Evolutionary conservation across 2,888 invertebrate genomes (phyloP).

Genomic region (Fragum whitleyi): DNA sequence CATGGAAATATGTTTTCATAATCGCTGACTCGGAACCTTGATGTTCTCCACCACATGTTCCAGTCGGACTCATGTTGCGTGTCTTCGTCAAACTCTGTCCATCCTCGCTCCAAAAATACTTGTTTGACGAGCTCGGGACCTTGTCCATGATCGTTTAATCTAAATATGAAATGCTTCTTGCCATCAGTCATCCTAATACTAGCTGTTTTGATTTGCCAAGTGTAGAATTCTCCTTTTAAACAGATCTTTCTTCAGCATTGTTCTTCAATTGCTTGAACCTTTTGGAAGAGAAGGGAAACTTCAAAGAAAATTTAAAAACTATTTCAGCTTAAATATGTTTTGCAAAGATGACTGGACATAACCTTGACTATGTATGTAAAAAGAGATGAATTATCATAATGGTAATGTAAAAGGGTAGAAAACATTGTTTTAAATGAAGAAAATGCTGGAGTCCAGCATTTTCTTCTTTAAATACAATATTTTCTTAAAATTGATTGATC

Average conservation of each 20-base stretch:
- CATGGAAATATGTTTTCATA: constrained; percentile 79
- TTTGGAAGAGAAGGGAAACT: too few relatives aligned
- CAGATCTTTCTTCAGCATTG: neutral
- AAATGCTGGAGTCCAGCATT: too few relatives aligned
- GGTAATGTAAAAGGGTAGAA: too few relatives aligned
- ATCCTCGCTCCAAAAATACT: constrained; percentile 92
- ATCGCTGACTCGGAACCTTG: constrained; percentile 88
- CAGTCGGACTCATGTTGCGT: constrained; percentile 87
- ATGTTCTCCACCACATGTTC: constrained; percentile 94
- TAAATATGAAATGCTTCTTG: constrained; percentile 75
- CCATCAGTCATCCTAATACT: constrained; percentile 54
- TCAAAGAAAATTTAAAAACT: too few relatives aligned
- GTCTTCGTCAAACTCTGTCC: constrained; percentile 90
- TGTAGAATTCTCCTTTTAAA: neutral
- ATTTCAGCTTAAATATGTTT: too few relatives aligned
- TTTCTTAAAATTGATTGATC: too few relatives aligned
- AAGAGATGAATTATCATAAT: too few relatives aligned
- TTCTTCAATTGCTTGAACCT: neutral
- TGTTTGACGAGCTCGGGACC: constrained; percentile 85
- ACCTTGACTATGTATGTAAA: too few relatives aligned
- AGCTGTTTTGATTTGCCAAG: neutral
- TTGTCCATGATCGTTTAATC: constrained; percentile 81
- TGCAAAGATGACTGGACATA: too few relatives aligned
- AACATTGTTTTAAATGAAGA: too few relatives aligned
- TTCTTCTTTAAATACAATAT: too few relatives aligned